Percentiles rank a stretch among this genome's conserved stretches.
phyloP scores from a whole-genome alignment of 2,797 vertebrate genomes.

The Eospalax fontanierii region DNA sequence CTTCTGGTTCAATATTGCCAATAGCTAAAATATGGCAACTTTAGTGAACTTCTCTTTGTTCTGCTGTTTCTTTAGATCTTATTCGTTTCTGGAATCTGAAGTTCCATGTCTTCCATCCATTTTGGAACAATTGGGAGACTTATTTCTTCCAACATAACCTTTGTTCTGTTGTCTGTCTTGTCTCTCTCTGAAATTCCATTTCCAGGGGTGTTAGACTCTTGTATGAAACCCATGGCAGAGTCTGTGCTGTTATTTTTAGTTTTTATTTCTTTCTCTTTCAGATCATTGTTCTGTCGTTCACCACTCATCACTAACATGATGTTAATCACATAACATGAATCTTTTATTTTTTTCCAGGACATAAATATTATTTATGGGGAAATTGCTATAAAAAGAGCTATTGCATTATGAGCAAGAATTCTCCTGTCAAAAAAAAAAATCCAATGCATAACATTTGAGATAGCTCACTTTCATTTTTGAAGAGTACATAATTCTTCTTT shows the following conservation, averaged over 20 bases:
- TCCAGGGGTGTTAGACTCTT: not conserved
- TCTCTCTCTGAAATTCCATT: not conserved
- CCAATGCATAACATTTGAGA: not conserved
- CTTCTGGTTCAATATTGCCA: not conserved
- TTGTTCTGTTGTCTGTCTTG: not conserved
- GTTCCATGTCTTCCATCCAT: not conserved
- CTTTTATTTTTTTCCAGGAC: not conserved
- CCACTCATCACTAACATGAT: not conserved
- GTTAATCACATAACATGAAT: no score
- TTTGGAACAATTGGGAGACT: not conserved
- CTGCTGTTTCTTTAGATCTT: not conserved
- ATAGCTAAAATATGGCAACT: not conserved
- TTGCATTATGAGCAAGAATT: not conserved
- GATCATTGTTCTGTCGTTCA: not conserved
- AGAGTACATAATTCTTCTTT: not conserved
- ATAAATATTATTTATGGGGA: not conserved
- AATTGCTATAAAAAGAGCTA: not conserved
- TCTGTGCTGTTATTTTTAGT: not conserved
- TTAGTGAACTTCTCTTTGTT: not conserved
- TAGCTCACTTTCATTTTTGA: not conserved
- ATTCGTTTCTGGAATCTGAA: not conserved
- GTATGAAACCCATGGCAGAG: accelerated
- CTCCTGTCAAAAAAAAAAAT: not conserved
- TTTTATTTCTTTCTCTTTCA: not conserved
- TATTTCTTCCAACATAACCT: not conserved